Base-by-base conservation (phyloP, 2,113 vertebrate genomes). In the Microtus ochrogaster region DNA sequence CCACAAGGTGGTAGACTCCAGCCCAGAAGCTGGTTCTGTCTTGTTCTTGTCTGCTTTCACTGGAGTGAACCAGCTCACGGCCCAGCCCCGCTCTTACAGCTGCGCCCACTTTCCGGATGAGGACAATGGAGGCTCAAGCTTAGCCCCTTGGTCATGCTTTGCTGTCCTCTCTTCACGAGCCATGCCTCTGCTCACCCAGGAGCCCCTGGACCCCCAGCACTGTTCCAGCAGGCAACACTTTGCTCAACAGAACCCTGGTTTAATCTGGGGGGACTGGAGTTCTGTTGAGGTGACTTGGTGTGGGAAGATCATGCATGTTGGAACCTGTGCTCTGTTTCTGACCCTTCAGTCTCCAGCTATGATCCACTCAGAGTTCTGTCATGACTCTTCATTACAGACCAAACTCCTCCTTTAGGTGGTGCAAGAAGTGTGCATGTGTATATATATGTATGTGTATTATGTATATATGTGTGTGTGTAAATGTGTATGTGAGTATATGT, bases 41-140 rank as follows among this genome's bases (percentile, higher is more conserved):
- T 47, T 86, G 44, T 30, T 41, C 13, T 17, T 55, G 24, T 58
- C 44, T 58, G 24, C 26, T 41, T 58, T 58, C 52, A 89, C 49
- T 61, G 22, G 21, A 16, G 49, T 52, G 44, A 39, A 47, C 36
- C 41, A 26, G 39, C 12, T 7, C 65, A 39, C 49, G 33, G 76
- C 21, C 26, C 22, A 5, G 19, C 58, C 2, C 39, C 1, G 4
- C n/a, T 26, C 36, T 21, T 81, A n/a, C 24, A 1, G 11, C 0
- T 2, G 13, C 5, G 19, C 41, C n/a, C 58, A 26, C 68, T 39
- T 9, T 10, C 28, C 4, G 61, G 84, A 14, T 28, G 36, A 47
- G n/a, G 49, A 10, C 26, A 17, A 2, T 0, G 3, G 47, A 77
- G 44, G 36, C 33, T 9, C 65, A 33, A 7, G 70, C 11, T 0